These are phyloP conservation scores for Smittia sp. DNA, from an alignment of 2,888 invertebrate species.

Conservation along the genomic window DNA sequence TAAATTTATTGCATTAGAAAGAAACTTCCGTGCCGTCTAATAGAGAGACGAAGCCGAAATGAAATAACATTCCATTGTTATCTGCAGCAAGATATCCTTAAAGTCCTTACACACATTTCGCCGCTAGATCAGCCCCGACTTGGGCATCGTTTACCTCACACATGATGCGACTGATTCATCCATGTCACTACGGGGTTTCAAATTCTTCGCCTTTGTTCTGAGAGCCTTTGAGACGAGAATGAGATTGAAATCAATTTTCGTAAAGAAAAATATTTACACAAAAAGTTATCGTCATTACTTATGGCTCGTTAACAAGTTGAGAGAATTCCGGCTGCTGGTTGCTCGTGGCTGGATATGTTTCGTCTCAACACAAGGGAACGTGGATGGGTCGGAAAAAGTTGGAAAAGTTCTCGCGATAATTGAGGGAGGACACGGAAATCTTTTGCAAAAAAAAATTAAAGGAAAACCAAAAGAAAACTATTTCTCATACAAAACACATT, in stretches of 20 bases:
- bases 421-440: too few relatives aligned
- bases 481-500: too few relatives aligned
- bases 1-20: conserved; percentile 35
- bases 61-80: conserved; percentile 33
- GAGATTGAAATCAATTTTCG: conserved; percentile 35
- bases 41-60: conserved; percentile 28
- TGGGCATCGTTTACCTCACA: conserved; percentile 29
- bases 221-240: background rate
- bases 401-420: too few relatives aligned
- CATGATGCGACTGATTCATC: conserved; percentile 16
- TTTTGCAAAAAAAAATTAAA: too few relatives aligned
- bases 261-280: conserved; percentile 39
- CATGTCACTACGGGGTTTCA: conserved; percentile 24
- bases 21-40: conserved; percentile 34
- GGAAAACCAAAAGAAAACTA: too few relatives aligned
- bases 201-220: conserved; percentile 33
- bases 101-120: background rate
- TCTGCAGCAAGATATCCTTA: conserved; percentile 11
- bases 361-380: too few relatives aligned
- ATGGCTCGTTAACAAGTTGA: conserved; percentile 37
- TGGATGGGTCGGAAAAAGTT: too few relatives aligned
- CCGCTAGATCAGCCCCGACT: background rate
- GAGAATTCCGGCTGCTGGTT: conserved; percentile 22
- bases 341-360: background rate
- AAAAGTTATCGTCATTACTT: conserved; percentile 36